These are phyloP conservation scores for Propithecus deckenii DNA, from an alignment of 2,797 vertebrate species.

Conservation along the genomic window DNA sequence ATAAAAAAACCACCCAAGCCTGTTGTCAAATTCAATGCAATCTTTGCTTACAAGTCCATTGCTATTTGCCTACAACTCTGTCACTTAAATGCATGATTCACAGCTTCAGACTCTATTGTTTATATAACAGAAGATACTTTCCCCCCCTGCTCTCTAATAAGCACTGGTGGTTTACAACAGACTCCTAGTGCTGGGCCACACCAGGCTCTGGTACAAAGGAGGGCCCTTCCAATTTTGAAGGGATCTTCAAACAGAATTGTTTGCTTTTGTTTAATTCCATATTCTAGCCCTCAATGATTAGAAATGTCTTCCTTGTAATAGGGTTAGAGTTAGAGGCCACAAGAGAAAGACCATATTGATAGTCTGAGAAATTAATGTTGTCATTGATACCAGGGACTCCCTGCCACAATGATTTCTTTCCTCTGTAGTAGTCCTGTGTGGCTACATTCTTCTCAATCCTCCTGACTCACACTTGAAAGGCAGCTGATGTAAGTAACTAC, in stretches of 20 bases:
- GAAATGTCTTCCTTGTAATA: neutral
- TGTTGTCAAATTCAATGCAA: neutral
- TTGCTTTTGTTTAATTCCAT: neutral
- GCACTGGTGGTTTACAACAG: neutral
- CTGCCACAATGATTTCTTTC: neutral
- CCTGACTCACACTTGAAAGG: neutral
- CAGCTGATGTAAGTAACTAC: neutral
- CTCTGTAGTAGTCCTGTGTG: neutral
- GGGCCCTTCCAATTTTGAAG: neutral
- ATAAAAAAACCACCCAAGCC: neutral
- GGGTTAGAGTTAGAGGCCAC: neutral
- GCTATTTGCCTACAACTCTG: neutral
- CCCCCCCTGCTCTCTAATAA: neutral
- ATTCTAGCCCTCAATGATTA: neutral
- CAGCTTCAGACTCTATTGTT: neutral
- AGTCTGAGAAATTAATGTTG: neutral
- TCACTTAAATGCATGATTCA: conserved; percentile 8
- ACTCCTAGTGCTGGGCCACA: neutral
- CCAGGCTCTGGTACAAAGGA: neutral
- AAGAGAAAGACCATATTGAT: neutral
- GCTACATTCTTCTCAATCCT: neutral
- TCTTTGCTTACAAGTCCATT: neutral
- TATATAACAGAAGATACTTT: neutral
- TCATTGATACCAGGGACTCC: neutral
- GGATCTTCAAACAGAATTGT: neutral